These are phyloP conservation scores for Lophura nycthemera DNA, from an alignment of 2,113 vertebrate genomes.

Conservation along the genomic window DNA sequence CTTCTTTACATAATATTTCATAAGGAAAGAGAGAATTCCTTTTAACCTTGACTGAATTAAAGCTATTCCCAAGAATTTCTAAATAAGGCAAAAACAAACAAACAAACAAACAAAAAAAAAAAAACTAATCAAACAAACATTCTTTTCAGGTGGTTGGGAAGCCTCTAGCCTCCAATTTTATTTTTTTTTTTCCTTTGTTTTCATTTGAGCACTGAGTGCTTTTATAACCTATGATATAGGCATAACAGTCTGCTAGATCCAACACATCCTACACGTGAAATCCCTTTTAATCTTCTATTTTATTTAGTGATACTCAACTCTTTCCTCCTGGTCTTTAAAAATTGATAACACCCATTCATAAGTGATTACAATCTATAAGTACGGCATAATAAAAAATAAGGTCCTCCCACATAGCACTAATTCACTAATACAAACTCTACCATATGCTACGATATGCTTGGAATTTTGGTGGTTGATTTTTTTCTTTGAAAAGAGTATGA, in stretches of 20 bases:
- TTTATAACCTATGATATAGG: neutral
- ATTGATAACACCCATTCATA: fast-evolving
- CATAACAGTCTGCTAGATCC: fast-evolving
- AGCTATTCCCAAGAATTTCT: neutral
- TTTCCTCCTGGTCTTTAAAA: neutral
- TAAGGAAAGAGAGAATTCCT: neutral
- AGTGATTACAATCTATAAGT: fast-evolving
- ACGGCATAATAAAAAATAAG: neutral
- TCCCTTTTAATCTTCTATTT: neutral
- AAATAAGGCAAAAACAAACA: neutral
- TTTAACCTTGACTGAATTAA: neutral
- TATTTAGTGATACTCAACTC: neutral
- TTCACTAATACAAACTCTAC: neutral
- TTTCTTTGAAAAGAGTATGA: neutral
- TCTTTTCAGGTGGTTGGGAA: neutral
- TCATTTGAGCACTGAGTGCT: neutral
- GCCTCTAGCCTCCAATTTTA: neutral
- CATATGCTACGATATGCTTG: neutral
- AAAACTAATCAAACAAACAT: neutral
- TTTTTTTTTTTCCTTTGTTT: neutral
- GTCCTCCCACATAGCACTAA: neutral
- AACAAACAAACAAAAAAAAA: too few species aligned
- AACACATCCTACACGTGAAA: fast-evolving
- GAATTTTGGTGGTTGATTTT: neutral
- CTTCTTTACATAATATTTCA: neutral